Percentiles rank a stretch among this genome's conserved stretches.
phyloP scores from a whole-genome alignment of 37 sponge, comb jelly and placozoan genomes.

The Beroe ovata region DNA sequence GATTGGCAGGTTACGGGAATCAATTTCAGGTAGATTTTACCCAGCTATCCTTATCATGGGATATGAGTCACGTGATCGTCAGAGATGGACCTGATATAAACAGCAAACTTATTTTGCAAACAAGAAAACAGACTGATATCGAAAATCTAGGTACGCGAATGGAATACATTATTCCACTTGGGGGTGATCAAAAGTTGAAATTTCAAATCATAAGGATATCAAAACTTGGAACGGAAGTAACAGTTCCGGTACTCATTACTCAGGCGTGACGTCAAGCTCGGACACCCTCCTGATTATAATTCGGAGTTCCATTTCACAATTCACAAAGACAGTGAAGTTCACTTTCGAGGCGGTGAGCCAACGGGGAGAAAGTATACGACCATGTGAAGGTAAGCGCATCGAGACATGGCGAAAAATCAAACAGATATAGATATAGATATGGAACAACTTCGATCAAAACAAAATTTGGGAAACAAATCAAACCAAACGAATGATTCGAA shows the following conservation, averaged over 20 bases:
- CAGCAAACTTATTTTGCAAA: background rate
- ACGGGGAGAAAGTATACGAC: background rate
- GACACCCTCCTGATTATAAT: constrained; percentile 11
- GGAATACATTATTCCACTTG: no score
- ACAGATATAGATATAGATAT: no score
- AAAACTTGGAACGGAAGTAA: no score
- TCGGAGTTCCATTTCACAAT: background rate
- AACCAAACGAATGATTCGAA: background rate
- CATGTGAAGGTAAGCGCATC: constrained; percentile 30
- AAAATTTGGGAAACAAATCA: background rate
- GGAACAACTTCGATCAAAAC: no score
- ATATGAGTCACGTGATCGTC: constrained; percentile 21
- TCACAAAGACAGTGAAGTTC: constrained; percentile 2
- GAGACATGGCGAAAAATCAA: no score
- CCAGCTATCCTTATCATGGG: background rate
- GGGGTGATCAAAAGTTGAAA: no score
- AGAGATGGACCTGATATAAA: background rate
- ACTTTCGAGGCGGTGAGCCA: background rate
- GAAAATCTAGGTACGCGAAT: no score
- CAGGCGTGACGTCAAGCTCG: constrained; percentile 13
- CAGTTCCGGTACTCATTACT: no score
- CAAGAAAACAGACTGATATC: no score
- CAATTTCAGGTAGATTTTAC: constrained; percentile 5
- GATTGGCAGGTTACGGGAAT: no score
- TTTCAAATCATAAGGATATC: no score